Base-by-base conservation (phyloP, 1,140 invertebrate genomes). In the Melipona quadrifasciata region DNA sequence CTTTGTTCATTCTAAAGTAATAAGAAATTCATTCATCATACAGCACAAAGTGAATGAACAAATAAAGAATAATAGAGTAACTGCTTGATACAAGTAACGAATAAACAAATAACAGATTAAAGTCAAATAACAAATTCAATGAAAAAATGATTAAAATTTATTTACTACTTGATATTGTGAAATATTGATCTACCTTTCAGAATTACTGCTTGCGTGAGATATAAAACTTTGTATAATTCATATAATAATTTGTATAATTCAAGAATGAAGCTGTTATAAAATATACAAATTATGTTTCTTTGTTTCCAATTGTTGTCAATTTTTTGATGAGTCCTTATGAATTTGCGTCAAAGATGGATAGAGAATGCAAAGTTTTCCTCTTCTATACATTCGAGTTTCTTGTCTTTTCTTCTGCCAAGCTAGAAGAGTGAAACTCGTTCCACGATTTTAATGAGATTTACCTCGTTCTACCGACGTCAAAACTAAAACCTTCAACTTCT, bases 391-490 rank as follows among this genome's bases (percentile, higher is more conserved):
- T 74, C 64, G 53, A 79, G 27, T 51, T 57, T 11, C n/a, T 31
- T 55, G n/a, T 27, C 73, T 27, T 72, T 68, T 57, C 55, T 81
- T 55, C 67, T 64, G 68, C 72, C 58, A 24, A 34, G 24, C 24
- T 4, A 21, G 24, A 61, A 11, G 34, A 84, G 71, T 53, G 55
- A 86, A 89, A 83, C 84, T 77, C 55, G 61, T 51, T 71, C 68
- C 74, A 27, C 53, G 78, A 89, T 89, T 89, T 89, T 89, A 89
- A 89, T 89, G 87, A 89, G 88, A 89, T 89, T 89, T 82, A 86
- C 83, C 78, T 71, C 73, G 74, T 89, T 79, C 61, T 70, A 72
- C 55, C 74, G 65, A 73, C 81, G 68, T 89, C 80, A 65, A 84
- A 86, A 78, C 73, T 83, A 24, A 76, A 58, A 72, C 72, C 87